Evolutionary conservation across 2,113 vertebrate genomes (phyloP), one percentile per base, ranked within the genome.

Genomic region (Mastomys coucha): DNA sequence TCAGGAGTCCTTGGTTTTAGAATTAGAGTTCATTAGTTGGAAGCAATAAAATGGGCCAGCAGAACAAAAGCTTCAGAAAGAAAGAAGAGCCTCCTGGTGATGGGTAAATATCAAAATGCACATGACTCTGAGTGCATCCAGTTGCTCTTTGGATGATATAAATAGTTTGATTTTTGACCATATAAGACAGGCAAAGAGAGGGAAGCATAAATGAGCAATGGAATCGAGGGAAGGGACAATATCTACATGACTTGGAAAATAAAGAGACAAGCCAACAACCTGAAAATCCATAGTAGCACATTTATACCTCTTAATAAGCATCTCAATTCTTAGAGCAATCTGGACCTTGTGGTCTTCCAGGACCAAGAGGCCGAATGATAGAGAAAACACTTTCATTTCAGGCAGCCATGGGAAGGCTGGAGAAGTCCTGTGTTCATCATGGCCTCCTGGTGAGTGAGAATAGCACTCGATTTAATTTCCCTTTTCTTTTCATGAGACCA

Each of bases 1-100:
- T 85, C 76, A 88, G 51, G 81, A 86, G 91, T 49, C 56, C 63
- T 36, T 33, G 42, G 33, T 39, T 85, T 81, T 33, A 91, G 56
- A 92, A 81, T 20, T 76, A 49, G 14, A 85, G 87, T 96, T 96
- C 91, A 67, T 49, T 96, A 88, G 92, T 58, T 81, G 76, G 85
- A 92, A 91, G 33, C 42, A 88, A 60, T 86, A 76, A 94, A 94
- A 63, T 82, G 45, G 53, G 78, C 28, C 49, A 88, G 4, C 31
- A 73, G 93, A 87, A 6, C 78, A 87, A 88, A 33, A 53, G 58
- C 85, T 88, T 96, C 16, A 19, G 39, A 58, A 90, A 53, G 42
- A 95, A 80, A 88, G 24, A 26, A 84, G 14, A 16, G 45, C 31
- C 42, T n/a, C 5, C 39, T 14, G 65, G 10, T 39, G 39, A 94